Evolutionary conservation across 2,888 invertebrate species (phyloP), one percentile per base, ranked within the genome.

Genomic region (Trichopoda pennipes): DNA sequence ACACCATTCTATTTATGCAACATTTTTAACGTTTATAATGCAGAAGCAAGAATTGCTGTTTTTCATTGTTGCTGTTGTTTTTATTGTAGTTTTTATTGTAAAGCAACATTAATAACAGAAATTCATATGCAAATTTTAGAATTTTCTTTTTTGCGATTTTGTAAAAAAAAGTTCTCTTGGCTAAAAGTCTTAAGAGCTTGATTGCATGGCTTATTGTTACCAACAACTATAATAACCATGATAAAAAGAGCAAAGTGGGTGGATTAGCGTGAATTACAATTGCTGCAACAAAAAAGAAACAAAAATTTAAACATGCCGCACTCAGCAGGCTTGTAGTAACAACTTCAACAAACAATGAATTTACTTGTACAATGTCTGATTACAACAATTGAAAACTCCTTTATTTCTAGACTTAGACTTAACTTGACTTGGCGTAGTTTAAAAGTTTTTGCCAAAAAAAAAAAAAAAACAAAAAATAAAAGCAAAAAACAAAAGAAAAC

Each of bases 261-360:
- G 85, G 85, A 84, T 85, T 85, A 84, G 81, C 83, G 82, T 83
- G 85, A 85, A 85, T 85, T 85, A 85, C 85, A 85, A 82, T 84
- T 84, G 76, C 85, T 79, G 75, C 68, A 73, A 69, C 73, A 77
- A 63, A 69, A 58, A 69, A n/a, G n/a, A n/a, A n/a, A n/a, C n/a
- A n/a, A 72, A 64, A 69, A 19, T 74, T 60, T 64, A 82, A 75
- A 80, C 63, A 80, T 76, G 73, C 80, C 80, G 80, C 76, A 80
- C 69, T 80, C 80, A 80, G 76, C 78, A 73, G 66, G 81, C 76
- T 77, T 74, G 77, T 81, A 47, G 69, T 55, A 66, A 72, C 72
- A 68, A 66, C 73, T 61, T 56, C 56, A 44, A 53, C 55, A 53
- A 69, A 81, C 73, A 73, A 78, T 66, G 75, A 77, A 68, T 78